These are phyloP conservation scores for Carettochelys insculpta DNA, from an alignment of 2,113 vertebrate genomes.

Conservation along the genomic window DNA sequence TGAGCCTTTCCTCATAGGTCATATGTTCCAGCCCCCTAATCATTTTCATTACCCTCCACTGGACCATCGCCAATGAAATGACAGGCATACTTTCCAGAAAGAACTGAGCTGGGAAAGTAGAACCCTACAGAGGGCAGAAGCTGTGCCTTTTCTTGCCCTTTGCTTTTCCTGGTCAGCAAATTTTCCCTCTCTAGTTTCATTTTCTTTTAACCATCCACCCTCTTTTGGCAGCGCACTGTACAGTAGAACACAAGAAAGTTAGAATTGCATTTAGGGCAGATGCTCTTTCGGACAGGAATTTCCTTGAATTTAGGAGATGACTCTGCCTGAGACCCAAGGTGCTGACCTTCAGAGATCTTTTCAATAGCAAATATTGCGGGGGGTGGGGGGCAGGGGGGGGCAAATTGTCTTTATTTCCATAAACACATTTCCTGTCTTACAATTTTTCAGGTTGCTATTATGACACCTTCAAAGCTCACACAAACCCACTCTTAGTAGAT, in stretches of 20 bases:
- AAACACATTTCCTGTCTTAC: not conserved
- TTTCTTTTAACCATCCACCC: not conserved
- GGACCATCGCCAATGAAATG: too few species aligned
- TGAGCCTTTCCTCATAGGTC: too few species aligned
- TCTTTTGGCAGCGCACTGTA: not conserved
- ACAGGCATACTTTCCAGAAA: not conserved
- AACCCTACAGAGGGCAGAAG: not conserved
- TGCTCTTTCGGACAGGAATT: not conserved
- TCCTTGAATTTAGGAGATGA: not conserved
- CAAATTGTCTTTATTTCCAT: not conserved
- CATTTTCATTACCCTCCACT: too few species aligned
- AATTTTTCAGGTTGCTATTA: not conserved
- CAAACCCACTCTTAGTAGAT: not conserved
- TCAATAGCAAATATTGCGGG: not conserved
- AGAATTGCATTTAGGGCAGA: not conserved
- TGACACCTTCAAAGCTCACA: accelerated
- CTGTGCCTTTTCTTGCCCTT: not conserved
- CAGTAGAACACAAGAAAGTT: not conserved
- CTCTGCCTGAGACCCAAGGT: not conserved
- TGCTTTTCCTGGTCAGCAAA: not conserved
- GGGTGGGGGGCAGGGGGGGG: too few species aligned
- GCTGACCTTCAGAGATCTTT: not conserved
- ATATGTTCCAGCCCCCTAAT: too few species aligned
- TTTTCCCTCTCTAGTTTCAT: not conserved
- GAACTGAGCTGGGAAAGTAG: not conserved